phyloP scores from a whole-genome alignment of 2,888 invertebrate genomes.

The Mimumesa dahlbomi region DNA sequence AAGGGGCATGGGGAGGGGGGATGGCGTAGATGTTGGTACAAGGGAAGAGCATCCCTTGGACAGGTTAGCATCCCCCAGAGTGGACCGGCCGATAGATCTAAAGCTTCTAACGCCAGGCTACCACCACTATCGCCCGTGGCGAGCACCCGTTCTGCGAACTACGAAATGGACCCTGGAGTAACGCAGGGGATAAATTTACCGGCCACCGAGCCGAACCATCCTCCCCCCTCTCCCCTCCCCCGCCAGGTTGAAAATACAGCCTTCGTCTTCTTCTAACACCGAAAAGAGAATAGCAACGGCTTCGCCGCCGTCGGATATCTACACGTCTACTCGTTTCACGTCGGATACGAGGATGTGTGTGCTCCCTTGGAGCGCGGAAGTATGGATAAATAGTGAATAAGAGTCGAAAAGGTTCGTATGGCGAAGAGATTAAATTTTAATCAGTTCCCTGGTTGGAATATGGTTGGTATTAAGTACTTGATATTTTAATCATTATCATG shows the following conservation, averaged over 20 bases:
- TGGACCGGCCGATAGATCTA: constrained; percentile 67
- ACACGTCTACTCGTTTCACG: background rate
- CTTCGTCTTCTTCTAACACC: constrained; percentile 37
- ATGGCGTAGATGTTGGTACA: constrained; percentile 44
- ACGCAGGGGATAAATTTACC: constrained; percentile 67
- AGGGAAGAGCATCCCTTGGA: constrained; percentile 61
- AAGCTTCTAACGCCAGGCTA: constrained; percentile 61
- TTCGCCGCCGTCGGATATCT: background rate
- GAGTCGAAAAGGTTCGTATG: background rate
- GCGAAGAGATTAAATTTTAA: too few species aligned
- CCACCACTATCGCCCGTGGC: constrained; percentile 30
- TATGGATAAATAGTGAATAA: background rate
- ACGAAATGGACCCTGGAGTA: constrained; percentile 69
- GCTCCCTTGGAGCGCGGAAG: background rate
- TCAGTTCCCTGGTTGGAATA: too few species aligned
- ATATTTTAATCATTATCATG: too few species aligned
- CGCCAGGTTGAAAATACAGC: constrained; percentile 56
- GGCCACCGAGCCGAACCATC: constrained; percentile 49
- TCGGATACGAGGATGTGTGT: background rate
- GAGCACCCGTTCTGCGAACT: constrained; percentile 55
- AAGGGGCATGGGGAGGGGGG: background rate
- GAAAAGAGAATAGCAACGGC: constrained; percentile 18
- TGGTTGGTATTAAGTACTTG: too few species aligned
- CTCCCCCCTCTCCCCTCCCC: too few species aligned
- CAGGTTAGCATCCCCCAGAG: constrained; percentile 71